Percentiles rank a stretch among this genome's conserved stretches.
Conservation (phyloP, 2,888 invertebrate species). For the Drosophila neutralis region DNA sequence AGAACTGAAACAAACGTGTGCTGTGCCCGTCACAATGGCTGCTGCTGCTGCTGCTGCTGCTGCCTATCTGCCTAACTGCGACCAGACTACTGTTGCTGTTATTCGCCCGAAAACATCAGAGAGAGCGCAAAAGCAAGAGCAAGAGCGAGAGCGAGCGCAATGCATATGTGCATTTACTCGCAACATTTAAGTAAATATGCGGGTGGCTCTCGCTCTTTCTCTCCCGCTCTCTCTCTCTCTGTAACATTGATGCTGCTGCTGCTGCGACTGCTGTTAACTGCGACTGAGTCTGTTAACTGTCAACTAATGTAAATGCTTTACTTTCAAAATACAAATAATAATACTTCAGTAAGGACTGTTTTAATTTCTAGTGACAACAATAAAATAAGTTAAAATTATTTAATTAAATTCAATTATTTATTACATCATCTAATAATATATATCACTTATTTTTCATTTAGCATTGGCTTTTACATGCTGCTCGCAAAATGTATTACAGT, state of each 20-base stretch:
- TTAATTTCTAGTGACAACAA: neutral
- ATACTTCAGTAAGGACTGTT: neutral
- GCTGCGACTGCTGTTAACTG: slow-evolving; percentile 23
- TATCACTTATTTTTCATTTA: neutral
- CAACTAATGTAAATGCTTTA: slow-evolving; percentile 7
- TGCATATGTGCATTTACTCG: slow-evolving; percentile 15
- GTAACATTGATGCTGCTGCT: slow-evolving; percentile 46
- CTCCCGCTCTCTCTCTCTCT: slow-evolving; percentile 22
- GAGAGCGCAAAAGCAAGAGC: slow-evolving; percentile 5
- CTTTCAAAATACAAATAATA: slow-evolving; percentile 1
- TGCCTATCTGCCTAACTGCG: slow-evolving; percentile 34
- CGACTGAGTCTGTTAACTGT: slow-evolving; percentile 18
- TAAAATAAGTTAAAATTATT: neutral
- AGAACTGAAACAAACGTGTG: slow-evolving; percentile 77
- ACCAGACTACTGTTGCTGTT: slow-evolving; percentile 24
- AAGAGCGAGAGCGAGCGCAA: neutral
- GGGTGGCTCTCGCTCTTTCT: slow-evolving; percentile 47
- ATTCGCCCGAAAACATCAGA: slow-evolving; percentile 18
- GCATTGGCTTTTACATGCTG: neutral
- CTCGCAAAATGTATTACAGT: neutral
- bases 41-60: slow-evolving; percentile 33
- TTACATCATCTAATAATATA: neutral
- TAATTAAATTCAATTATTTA: neutral
- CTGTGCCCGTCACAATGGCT: slow-evolving; percentile 40
- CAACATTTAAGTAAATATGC: slow-evolving; percentile 50